Evolutionary conservation across 2,113 vertebrate species (phyloP), one percentile per base, ranked within the genome.

Genomic region (Pedionomus torquatus): DNA sequence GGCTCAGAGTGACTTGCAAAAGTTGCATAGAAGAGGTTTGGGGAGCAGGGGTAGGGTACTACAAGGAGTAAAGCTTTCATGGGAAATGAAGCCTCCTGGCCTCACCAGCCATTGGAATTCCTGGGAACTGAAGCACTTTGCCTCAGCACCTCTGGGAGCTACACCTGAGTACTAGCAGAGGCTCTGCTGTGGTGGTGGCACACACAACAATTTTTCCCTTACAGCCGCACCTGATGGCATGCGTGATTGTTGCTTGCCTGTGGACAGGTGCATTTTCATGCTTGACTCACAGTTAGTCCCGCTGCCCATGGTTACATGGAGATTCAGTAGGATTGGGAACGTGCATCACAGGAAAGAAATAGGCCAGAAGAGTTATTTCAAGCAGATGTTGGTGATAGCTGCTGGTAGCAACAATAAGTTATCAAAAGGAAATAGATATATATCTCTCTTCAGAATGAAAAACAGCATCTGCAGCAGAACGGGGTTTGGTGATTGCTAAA

Each of bases 221-320:
- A 31, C 70, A 76, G 65, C 66, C 72, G 69, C 39, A 68, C 43
- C 69, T 7, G 2, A n/a, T 44, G 30, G 16, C 61, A 76, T 2
- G 19, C 1, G 4, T 75, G 69, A 55, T 28, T 48, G 20, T 51
- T 81, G 33, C n/a, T 58, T 66, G 35, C 43, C n/a, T 79, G 77
- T 1, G 1, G 28, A 28, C 4, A 15, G 65, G 35, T 37, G 57
- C 19, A n/a, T 79, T 92, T 94, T 78, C 81, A 75, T 3, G 3
- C 60, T 74, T 88, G 41, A 52, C 35, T 91, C 46, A 26, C 63
- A 44, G 43, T 80, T 37, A 81, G n/a, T n/a, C 61, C 70, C 13
- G 19, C 15, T 69, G 61, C 41, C 65, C 0, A 0, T 8, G 6
- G 52, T 82, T 54, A 82, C 39, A 26, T 0, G 0, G 61, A 78